These are phyloP conservation scores for Marcusenius ussheri DNA, from an alignment of 2,113 vertebrate genomes.

Conservation along the genomic window DNA sequence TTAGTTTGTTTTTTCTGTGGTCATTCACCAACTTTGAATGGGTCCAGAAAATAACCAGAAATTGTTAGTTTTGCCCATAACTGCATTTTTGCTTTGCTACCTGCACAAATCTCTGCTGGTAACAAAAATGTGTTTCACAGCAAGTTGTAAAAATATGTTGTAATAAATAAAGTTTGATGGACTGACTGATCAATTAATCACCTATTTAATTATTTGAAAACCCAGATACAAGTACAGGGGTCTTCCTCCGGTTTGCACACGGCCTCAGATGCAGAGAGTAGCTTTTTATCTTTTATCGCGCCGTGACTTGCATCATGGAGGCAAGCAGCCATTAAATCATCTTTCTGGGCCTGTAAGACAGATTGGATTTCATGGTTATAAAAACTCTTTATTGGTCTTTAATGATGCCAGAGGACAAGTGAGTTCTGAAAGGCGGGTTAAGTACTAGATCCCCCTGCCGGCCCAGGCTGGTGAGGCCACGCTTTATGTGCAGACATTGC, in stretches of 20 bases:
- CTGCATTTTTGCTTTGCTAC: background rate
- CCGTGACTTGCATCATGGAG: conserved; percentile 27
- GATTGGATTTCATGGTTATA: conserved; percentile 38
- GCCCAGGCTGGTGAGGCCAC: conserved; percentile 42
- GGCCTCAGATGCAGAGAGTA: background rate
- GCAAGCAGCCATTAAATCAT: conserved; percentile 29
- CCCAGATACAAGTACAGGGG: background rate
- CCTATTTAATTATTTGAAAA: background rate
- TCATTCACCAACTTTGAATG: background rate
- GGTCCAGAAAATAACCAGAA: background rate
- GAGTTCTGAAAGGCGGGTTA: conserved; percentile 47
- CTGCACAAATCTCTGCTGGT: background rate
- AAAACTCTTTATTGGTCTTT: conserved; percentile 37
- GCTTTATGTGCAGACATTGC: conserved; percentile 35
- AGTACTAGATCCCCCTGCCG: background rate
- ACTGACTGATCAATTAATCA: background rate
- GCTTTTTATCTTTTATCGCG: conserved; percentile 12
- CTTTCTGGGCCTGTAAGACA: conserved; percentile 34
- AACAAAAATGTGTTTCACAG: background rate
- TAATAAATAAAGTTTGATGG: background rate
- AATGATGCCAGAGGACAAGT: conserved; percentile 56
- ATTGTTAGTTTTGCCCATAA: background rate
- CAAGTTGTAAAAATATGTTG: background rate
- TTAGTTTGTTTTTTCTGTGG: background rate
- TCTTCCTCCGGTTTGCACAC: background rate